Evolutionary conservation across 2,113 vertebrate species (phyloP), one percentile per base, ranked within the genome.

Genomic region (Anolis carolinensis): DNA sequence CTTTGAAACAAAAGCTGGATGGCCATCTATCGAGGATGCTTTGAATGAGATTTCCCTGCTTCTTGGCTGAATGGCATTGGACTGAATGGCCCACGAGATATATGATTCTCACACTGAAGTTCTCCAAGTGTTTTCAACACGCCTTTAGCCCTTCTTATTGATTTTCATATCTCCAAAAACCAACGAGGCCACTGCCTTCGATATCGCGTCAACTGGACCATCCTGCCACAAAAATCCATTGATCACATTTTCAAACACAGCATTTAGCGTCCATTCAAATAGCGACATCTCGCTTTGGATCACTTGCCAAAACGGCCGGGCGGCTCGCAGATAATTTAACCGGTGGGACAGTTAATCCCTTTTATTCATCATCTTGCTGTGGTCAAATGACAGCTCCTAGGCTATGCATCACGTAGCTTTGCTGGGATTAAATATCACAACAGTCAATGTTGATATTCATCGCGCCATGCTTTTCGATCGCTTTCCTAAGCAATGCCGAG

Each of bases 351-450:
- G 90, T 90, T 94, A 94, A 95, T 93, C 94, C 90, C 70, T 72
- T 77, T 59, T 18, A 81, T 89, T 89, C 85, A 80, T 87, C 91
- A 90, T 90, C 93, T n/a, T 90, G 93, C 89, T 89, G 88, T 87
- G 88, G 82, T 94, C 90, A 91, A 90, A 48, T 1, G 2, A 90
- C 89, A 75, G 90, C 93, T 85, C 77, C 86, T 90, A 93, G 85
- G 81, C 90, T 87, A 89, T 81, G 80, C 87, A 91, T 87, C 85
- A 83, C 78, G 78, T 92, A 87, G 89, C 90, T 73, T 92, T 84
- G 78, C 86, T 67, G 81, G 89, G 92, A 91, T 95, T 94, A 94
- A 94, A 92, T 95, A 90, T 94, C 93, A 55, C 86, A 89, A 84
- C 87, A 87, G 92, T 93, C 93, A 92, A 89, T 88, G 82, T 55